Conservation (phyloP, 2,888 invertebrate species). For the Polymixis flavicincta region DNA sequence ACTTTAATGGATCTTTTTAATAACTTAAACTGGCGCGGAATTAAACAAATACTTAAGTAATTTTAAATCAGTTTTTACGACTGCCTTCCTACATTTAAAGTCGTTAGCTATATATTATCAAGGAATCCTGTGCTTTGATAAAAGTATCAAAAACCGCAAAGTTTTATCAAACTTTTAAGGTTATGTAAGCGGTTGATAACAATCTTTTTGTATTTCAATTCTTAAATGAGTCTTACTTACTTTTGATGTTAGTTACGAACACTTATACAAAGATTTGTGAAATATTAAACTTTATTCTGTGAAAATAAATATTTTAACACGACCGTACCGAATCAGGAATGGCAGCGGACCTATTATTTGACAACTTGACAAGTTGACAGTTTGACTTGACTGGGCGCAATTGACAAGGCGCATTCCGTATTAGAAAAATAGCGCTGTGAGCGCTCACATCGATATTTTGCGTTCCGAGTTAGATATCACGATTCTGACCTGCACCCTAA, state of each 20-base stretch:
- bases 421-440: too few species aligned
- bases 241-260: constrained; percentile 2
- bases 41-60: background rate
- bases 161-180: constrained; percentile 46
- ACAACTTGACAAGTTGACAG: background rate
- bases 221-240: constrained; percentile 34
- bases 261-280: background rate
- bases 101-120: background rate
- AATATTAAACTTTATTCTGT: background rate
- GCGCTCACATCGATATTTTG: too few species aligned
- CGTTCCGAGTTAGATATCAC: too few species aligned
- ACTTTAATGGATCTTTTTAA: too few species aligned
- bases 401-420: too few species aligned
- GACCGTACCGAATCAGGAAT: background rate
- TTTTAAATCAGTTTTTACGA: background rate
- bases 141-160: background rate
- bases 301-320: constrained; percentile 2
- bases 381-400: too few species aligned
- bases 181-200: constrained; percentile 55
- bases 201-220: background rate
- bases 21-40: background rate
- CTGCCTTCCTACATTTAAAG: too few species aligned
- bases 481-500: too few species aligned
- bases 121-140: background rate
- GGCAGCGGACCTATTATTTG: constrained; percentile 11